These are phyloP conservation scores for Lamprologus speciosus DNA, from an alignment of 2,113 vertebrate genomes.

Conservation along the genomic window DNA sequence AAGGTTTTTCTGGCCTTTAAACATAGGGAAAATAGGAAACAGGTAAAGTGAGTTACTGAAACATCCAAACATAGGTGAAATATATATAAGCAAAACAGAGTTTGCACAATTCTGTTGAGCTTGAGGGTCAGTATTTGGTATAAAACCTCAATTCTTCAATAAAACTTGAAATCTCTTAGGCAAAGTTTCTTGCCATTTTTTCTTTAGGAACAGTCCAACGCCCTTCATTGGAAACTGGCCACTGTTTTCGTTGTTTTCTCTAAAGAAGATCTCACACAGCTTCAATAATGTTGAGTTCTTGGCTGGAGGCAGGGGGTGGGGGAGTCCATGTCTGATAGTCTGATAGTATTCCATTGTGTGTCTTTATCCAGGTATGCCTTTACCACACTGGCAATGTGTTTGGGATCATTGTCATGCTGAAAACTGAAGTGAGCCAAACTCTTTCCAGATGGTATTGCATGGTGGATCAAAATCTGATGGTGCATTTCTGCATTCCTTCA, in stretches of 20 bases:
- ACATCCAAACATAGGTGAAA: background rate
- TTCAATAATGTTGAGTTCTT: background rate
- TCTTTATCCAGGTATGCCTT: background rate
- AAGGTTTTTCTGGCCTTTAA: background rate
- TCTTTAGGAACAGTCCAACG: background rate
- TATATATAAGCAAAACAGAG: background rate
- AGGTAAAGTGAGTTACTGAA: background rate
- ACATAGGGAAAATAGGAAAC: background rate
- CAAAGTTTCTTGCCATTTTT: background rate
- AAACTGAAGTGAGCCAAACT: background rate
- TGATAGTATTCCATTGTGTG: background rate
- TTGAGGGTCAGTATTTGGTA: fast-evolving
- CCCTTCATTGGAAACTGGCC: background rate
- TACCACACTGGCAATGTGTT: background rate
- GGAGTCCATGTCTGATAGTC: background rate
- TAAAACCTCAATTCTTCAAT: background rate
- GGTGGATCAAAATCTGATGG: background rate
- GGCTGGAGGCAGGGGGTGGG: background rate
- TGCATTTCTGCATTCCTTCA: background rate
- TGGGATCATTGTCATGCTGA: background rate
- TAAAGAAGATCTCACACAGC: background rate
- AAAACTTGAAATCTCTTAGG: background rate
- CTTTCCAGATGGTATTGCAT: background rate
- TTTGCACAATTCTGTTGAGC: background rate
- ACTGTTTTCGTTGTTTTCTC: background rate